Base-by-base conservation (phyloP, 2,113 vertebrate species). In the Semnornis frantzii region DNA sequence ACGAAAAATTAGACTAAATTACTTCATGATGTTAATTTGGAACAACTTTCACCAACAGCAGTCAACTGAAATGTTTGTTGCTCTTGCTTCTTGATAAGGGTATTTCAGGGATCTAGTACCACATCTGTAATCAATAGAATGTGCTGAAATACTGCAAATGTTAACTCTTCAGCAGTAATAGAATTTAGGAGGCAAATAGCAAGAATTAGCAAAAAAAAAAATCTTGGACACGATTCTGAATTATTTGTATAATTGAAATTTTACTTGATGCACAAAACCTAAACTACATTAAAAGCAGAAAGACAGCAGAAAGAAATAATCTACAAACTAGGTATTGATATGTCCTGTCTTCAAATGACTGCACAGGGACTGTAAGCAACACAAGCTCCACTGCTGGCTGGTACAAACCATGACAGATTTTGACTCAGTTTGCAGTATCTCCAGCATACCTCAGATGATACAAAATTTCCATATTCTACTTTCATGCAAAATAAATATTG, bases 41-140 rank as follows among this genome's bases (percentile, higher is more conserved):
- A 89, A 20, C 76, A 81, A 86, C 34, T 84, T 87, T 82, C 54
- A 64, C 60, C 64, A 24, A 74, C 63, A 63, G 54, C 74, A 64
- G 20, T 52, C 37, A 52, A 4, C 69, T 59, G 42, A 65, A 94
- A 54, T 37, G 33, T 13, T 73, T 58, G 69, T 18, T 93, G 73
- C 48, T 87, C 42, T 75, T 82, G 55, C 54, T 78, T 23, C 18
- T 58, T 54, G 46, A 76, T 48, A 72, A 72, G 65, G 72, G 28
- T 54, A 72, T 76, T 84, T 73, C 9, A 37, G 50, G 85, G 25
- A 64, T 44, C 44, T 54, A 69, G 28, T 48, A 75, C 59, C 15
- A 82, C 52, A 16, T 23, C 30, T 8, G 28, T 37, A 77, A 92
- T 70, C 58, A 55, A 66, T 2, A 75, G 15, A 69, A 48, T 1